Evolutionary conservation across 37 sponge, comb jelly and placozoan genomes (phyloP).

Genomic region (Halisarca cf. caerulea): DNA sequence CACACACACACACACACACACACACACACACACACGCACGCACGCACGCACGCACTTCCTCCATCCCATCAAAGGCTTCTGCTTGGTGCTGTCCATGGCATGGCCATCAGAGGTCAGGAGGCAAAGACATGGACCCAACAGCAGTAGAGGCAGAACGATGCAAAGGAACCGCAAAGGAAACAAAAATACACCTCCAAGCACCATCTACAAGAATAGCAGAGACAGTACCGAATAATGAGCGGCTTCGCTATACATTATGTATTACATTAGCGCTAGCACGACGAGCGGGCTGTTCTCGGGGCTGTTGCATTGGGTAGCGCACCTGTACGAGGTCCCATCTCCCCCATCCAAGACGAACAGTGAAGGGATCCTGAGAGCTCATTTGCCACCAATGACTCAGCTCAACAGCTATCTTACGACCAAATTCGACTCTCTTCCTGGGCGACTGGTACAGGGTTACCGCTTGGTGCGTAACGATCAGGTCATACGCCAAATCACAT

Average conservation of each 20-base stretch:
- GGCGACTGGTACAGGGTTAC: too few species aligned
- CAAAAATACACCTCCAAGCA: neutral
- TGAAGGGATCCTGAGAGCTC: too few species aligned
- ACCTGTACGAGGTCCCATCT: too few species aligned
- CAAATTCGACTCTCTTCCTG: too few species aligned
- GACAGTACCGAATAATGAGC: neutral
- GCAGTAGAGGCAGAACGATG: neutral
- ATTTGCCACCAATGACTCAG: too few species aligned
- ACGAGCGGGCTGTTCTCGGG: too few species aligned
- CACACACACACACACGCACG: constrained; percentile 15
- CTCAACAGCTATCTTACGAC: too few species aligned
- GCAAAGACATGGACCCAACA: neutral
- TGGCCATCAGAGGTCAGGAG: neutral
- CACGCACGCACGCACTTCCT: constrained; percentile 12
- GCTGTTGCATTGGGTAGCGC: too few species aligned
- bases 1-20: neutral
- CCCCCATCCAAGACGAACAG: too few species aligned
- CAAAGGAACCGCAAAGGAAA: neutral
- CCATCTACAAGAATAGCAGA: neutral
- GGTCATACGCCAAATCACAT: too few species aligned
- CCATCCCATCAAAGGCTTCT: neutral
- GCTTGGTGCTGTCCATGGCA: neutral
- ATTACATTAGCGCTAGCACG: too few species aligned
- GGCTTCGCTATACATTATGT: neutral
- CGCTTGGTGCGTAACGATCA: too few species aligned